These are phyloP conservation scores for Lycophotia porphyrea DNA, from an alignment of 2,888 invertebrate species.

Conservation along the genomic window DNA sequence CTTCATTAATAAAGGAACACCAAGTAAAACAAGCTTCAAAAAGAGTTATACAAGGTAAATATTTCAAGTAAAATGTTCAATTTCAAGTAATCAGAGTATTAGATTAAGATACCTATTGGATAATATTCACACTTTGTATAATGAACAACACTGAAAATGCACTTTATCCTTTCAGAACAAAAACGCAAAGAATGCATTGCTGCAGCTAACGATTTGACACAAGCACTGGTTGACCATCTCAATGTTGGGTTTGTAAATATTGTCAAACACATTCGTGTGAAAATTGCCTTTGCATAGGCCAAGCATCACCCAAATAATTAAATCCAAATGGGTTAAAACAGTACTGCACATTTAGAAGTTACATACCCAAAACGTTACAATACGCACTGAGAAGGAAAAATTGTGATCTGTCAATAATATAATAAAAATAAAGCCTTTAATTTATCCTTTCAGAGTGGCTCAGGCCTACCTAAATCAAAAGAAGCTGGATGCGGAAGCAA, in stretches of 20 bases:
- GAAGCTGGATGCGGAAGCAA: constrained; percentile 98
- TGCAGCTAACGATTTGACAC: constrained; percentile 97
- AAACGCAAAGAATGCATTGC: constrained; percentile 98
- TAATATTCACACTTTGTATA: background rate
- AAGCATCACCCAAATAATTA: background rate
- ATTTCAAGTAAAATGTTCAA: background rate
- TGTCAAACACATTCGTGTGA: too few relatives aligned
- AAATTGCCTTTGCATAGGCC: background rate
- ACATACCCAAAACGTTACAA: background rate
- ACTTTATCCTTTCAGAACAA: constrained; percentile 92
- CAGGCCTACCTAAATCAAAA: constrained; percentile 99
- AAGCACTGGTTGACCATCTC: constrained; percentile 98
- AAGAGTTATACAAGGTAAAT: constrained; percentile 94
- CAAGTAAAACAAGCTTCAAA: constrained; percentile 94
- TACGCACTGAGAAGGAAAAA: background rate
- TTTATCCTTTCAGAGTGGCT: constrained; percentile 93
- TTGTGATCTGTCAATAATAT: background rate
- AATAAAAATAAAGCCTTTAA: background rate
- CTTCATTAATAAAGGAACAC: constrained; percentile 96
- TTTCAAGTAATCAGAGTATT: too few relatives aligned
- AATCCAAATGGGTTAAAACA: background rate
- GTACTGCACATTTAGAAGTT: background rate
- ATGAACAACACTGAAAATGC: background rate
- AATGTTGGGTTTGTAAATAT: constrained; percentile 96
- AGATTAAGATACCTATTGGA: background rate